These are phyloP conservation scores for Aphidius colemani DNA, from an alignment of 2,888 invertebrate genomes.

Conservation along the genomic window DNA sequence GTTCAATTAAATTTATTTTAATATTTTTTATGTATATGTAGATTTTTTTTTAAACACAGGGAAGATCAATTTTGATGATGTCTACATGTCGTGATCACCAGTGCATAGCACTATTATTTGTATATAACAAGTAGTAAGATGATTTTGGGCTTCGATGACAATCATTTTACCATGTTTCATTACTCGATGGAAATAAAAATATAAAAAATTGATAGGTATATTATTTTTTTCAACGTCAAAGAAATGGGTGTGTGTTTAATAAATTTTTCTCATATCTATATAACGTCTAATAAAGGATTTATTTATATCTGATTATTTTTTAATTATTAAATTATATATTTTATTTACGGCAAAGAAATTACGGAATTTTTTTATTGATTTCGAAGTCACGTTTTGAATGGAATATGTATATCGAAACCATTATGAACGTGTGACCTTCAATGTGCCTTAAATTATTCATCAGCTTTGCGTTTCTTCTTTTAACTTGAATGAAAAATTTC, in stretches of 20 bases:
- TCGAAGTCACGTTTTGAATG: constrained; percentile 10
- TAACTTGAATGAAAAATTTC: too few species aligned
- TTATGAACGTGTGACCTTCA: constrained; percentile 20
- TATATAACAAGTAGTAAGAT: not conserved
- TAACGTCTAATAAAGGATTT: constrained; percentile 12
- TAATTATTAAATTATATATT: too few species aligned
- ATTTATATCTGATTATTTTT: not conserved
- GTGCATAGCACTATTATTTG: constrained; percentile 14
- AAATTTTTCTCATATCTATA: constrained; percentile 4
- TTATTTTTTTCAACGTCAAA: too few species aligned
- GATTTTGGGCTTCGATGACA: too few species aligned
- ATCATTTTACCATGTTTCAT: too few species aligned
- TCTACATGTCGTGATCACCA: constrained; percentile 2
- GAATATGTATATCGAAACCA: constrained; percentile 18
- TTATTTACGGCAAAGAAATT: too few species aligned
- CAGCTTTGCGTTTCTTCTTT: not conserved
- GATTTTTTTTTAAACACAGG: too few species aligned
- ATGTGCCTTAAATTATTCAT: constrained; percentile 24
- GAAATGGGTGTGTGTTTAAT: not conserved
- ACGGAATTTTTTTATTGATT: not conserved
- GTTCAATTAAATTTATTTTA: too few species aligned
- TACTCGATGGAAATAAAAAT: too few species aligned
- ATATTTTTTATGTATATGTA: too few species aligned
- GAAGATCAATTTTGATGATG: too few species aligned
- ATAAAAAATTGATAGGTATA: too few species aligned